phyloP scores from a whole-genome alignment of 2,888 invertebrate species.

The Noctua janthe region DNA sequence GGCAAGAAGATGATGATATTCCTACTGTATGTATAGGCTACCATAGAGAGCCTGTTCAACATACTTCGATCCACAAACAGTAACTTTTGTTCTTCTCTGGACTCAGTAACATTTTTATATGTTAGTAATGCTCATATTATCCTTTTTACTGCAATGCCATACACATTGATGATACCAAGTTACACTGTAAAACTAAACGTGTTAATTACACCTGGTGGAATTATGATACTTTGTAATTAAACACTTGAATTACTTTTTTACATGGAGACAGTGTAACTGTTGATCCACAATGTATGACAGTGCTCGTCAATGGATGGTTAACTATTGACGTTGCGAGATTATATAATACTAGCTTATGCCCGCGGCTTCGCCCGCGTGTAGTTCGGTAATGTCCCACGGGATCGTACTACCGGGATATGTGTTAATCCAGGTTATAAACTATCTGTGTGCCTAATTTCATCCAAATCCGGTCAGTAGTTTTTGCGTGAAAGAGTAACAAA shows the following conservation, averaged over 20 bases:
- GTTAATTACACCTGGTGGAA: slow-evolving; percentile 22
- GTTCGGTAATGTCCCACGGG: too few species aligned
- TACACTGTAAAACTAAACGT: neutral
- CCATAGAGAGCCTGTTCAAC: neutral
- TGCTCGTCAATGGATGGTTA: neutral
- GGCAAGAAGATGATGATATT: too few species aligned
- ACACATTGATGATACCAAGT: neutral
- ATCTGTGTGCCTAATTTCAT: too few species aligned
- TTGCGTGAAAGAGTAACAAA: too few species aligned
- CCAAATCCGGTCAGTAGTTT: too few species aligned
- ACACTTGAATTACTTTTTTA: slow-evolving; percentile 12
- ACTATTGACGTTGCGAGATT: too few species aligned
- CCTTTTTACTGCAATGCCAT: neutral
- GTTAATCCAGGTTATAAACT: too few species aligned
- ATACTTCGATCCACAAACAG: neutral
- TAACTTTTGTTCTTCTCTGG: neutral
- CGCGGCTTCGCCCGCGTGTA: too few species aligned
- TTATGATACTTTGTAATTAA: slow-evolving; percentile 5
- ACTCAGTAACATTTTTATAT: neutral
- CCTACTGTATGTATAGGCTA: neutral
- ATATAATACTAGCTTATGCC: too few species aligned
- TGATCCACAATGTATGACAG: neutral
- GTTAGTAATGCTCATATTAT: neutral
- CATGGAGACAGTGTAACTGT: neutral
- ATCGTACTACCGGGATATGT: too few species aligned